phyloP scores from a whole-genome alignment of 1,140 invertebrate species.

The Ericerus pela region DNA sequence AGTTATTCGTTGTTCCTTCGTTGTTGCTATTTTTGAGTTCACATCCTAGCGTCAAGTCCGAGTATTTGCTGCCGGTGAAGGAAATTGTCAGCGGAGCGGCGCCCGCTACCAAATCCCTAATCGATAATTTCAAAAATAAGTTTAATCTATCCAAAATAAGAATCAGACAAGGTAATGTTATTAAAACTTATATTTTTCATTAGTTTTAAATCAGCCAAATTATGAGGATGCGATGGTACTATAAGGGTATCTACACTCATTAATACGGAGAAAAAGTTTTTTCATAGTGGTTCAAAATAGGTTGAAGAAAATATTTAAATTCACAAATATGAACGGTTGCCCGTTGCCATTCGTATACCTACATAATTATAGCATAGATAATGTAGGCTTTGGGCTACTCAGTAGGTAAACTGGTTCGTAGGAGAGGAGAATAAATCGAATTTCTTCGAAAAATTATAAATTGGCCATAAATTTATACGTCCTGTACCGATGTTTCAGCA shows the following conservation, averaged over 20 bases:
- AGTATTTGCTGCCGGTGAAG: slow-evolving; percentile 40
- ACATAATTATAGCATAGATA: too few relatives aligned
- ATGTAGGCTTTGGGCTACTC: too few relatives aligned
- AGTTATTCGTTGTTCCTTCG: slow-evolving; percentile 49
- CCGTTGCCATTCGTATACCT: too few relatives aligned
- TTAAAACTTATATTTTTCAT: not conserved
- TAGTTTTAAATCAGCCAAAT: not conserved
- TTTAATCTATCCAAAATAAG: slow-evolving; percentile 35
- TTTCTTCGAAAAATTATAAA: too few relatives aligned
- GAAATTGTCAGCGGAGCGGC: slow-evolving; percentile 46
- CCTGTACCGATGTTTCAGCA: too few relatives aligned
- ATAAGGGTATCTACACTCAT: too few relatives aligned
- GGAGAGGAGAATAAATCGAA: too few relatives aligned
- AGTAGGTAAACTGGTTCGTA: too few relatives aligned
- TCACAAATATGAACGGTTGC: not conserved
- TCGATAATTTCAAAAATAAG: slow-evolving; percentile 45
- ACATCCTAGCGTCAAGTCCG: slow-evolving; percentile 42
- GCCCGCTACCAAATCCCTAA: slow-evolving; percentile 42
- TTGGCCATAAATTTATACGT: too few relatives aligned
- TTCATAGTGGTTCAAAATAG: not conserved
- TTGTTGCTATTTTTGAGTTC: slow-evolving; percentile 47
- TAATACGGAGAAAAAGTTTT: not conserved
- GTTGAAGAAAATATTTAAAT: not conserved
- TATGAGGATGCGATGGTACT: too few relatives aligned
- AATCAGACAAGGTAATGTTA: slow-evolving; percentile 38